phyloP scores from a whole-genome alignment of 2,888 invertebrate species.

The Chloroclystis v-ata region DNA sequence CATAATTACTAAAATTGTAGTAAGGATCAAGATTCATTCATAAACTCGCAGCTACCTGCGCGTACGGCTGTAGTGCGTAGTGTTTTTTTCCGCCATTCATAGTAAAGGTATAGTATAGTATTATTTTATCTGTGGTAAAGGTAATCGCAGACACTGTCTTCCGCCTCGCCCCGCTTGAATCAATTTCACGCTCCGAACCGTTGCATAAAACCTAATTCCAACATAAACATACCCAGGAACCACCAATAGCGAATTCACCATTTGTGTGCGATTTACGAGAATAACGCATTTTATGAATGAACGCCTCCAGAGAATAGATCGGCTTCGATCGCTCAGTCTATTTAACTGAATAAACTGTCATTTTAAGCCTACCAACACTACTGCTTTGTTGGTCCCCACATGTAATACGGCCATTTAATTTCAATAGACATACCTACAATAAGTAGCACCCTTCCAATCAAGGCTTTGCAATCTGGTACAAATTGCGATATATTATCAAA shows the following conservation, averaged over 20 bases:
- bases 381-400: conserved; percentile 48
- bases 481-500: conserved; percentile 70
- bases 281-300: conserved; percentile 62
- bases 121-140: no score
- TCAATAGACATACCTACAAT: conserved; percentile 38
- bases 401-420: conserved; percentile 55
- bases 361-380: conserved; percentile 42
- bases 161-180: conserved; percentile 55
- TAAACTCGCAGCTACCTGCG: conserved; percentile 56
- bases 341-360: conserved; percentile 60
- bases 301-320: conserved; percentile 63
- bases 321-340: conserved; percentile 42
- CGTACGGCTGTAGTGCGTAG: conserved; percentile 46
- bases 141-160: conserved; percentile 52
- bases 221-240: conserved; percentile 50
- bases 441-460: conserved; percentile 43
- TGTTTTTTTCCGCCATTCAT: conserved; percentile 48
- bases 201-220: conserved; percentile 69
- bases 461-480: conserved; percentile 47
- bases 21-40: conserved; percentile 41
- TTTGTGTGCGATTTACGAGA: conserved; percentile 45
- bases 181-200: conserved; percentile 69
- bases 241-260: conserved; percentile 42
- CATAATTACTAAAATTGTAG: no score
- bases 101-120: no score